These are phyloP conservation scores for Notoglanidium macrostoma DNA, from an alignment of 2,797 vertebrate genomes.

Conservation along the genomic window DNA sequence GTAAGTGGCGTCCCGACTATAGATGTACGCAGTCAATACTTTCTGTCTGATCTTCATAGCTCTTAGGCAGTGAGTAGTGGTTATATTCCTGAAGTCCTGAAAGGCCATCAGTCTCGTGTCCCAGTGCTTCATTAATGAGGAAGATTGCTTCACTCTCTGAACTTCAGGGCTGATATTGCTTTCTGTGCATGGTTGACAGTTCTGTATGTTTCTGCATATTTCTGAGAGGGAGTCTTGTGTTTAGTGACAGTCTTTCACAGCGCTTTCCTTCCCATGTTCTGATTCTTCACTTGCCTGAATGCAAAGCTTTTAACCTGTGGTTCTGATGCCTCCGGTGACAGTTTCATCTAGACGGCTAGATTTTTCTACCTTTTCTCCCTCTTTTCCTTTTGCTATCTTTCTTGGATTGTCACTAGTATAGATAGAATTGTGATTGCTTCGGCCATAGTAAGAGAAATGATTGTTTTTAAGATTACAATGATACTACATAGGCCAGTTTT, in stretches of 20 bases:
- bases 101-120: not conserved
- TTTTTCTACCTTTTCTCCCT: not conserved
- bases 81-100: not conserved
- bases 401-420: constrained; percentile 18
- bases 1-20: not conserved
- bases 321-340: not conserved
- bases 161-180: not conserved
- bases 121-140: not conserved
- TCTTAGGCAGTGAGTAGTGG: not conserved
- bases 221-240: not conserved
- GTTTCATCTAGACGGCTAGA: constrained; percentile 14
- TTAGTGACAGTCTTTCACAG: not conserved
- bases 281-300: not conserved
- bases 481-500: not conserved
- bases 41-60: not conserved
- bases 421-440: constrained; percentile 21
- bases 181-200: not conserved
- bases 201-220: not conserved
- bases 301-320: constrained; percentile 2
- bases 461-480: constrained; percentile 14
- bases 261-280: not conserved
- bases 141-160: not conserved
- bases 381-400: not conserved
- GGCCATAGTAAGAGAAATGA: constrained; percentile 33
- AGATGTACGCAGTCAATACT: not conserved